A percentile compares a stretch with the other conserved stretches of the same genome.
These are phyloP conservation scores for Hypena proboscidalis DNA, from an alignment of 2,888 invertebrate genomes.

Conservation along the genomic window DNA sequence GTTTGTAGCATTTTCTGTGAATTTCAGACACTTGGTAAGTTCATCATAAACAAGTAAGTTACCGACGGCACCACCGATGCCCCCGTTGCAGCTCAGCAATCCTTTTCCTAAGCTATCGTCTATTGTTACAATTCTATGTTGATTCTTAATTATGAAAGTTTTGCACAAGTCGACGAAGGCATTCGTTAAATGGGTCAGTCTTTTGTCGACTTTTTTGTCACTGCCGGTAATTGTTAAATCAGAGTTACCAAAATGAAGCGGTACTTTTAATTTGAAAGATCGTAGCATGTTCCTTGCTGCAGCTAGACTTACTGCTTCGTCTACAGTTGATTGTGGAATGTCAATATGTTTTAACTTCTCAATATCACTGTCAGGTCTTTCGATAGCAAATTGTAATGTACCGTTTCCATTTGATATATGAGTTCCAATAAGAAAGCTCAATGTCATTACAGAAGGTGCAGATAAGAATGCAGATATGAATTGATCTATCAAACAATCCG, in stretches of 20 bases:
- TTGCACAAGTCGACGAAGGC: constrained; percentile 1
- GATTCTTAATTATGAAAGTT: not conserved
- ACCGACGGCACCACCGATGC: constrained; percentile 15
- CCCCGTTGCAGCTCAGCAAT: constrained; percentile 9
- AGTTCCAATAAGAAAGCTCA: constrained; percentile 18
- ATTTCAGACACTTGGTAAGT: constrained; percentile 10
- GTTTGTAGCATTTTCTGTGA: constrained; percentile 1
- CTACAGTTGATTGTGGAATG: not conserved
- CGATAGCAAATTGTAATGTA: not conserved
- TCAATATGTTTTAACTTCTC: not conserved
- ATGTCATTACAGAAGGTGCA: not conserved
- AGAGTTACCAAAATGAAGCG: constrained; percentile 25
- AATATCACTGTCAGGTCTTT: not conserved
- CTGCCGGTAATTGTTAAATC: constrained; percentile 9
- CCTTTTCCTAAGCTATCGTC: constrained; percentile 11
- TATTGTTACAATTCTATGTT: constrained; percentile 6
- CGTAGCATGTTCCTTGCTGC: not conserved
- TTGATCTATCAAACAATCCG: no score
- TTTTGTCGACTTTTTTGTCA: not conserved
- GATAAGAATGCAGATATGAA: constrained; percentile 12
- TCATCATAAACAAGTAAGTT: constrained; percentile 15
- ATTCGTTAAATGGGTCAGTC: not conserved
- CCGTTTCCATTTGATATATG: constrained; percentile 7
- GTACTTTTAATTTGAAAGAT: constrained; percentile 13
- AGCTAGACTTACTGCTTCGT: not conserved